These are phyloP conservation scores for Trematomus loennbergii DNA, from an alignment of 2,113 vertebrate species.

Conservation along the genomic window DNA sequence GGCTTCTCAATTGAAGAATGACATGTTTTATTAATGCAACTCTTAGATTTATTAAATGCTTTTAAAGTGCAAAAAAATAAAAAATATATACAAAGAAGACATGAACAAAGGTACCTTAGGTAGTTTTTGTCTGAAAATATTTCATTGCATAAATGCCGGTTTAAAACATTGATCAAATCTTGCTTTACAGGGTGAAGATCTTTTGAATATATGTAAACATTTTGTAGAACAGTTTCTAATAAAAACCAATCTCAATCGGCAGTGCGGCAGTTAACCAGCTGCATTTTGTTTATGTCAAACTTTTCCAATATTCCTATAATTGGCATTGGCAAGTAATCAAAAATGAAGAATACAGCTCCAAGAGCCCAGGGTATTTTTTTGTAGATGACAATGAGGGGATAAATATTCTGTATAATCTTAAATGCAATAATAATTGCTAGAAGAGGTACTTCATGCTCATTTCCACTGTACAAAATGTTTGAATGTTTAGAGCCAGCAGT, in stretches of 20 bases:
- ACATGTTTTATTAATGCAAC: slow-evolving; percentile 45
- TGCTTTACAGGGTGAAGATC: slow-evolving; percentile 39
- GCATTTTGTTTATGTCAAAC: slow-evolving; percentile 16
- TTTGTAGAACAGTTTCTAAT: slow-evolving; percentile 30
- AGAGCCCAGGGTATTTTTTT: slow-evolving; percentile 14
- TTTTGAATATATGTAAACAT: slow-evolving; percentile 64
- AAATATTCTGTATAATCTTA: slow-evolving; percentile 47
- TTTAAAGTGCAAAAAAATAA: slow-evolving; percentile 65
- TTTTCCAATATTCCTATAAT: slow-evolving; percentile 14
- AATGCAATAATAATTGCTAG: slow-evolving; percentile 48
- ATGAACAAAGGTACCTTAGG: slow-evolving; percentile 56
- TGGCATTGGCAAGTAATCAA: slow-evolving; percentile 21
- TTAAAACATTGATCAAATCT: slow-evolving; percentile 49
- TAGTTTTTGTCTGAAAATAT: slow-evolving; percentile 57
- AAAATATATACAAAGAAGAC: slow-evolving; percentile 57
- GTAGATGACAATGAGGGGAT: slow-evolving; percentile 15
- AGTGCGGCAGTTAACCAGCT: slow-evolving; percentile 1
- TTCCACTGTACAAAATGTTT: slow-evolving; percentile 70
- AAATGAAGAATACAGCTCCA: slow-evolving; percentile 10
- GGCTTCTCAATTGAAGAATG: slow-evolving; percentile 2
- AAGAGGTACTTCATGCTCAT: slow-evolving; percentile 67
- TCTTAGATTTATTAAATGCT: slow-evolving; percentile 51
- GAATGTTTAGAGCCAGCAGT: slow-evolving; percentile 66
- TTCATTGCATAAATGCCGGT: slow-evolving; percentile 60
- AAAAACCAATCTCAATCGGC: slow-evolving; percentile 20